phyloP scores from a whole-genome alignment of 2,888 invertebrate species.

The Dryobota labecula region DNA sequence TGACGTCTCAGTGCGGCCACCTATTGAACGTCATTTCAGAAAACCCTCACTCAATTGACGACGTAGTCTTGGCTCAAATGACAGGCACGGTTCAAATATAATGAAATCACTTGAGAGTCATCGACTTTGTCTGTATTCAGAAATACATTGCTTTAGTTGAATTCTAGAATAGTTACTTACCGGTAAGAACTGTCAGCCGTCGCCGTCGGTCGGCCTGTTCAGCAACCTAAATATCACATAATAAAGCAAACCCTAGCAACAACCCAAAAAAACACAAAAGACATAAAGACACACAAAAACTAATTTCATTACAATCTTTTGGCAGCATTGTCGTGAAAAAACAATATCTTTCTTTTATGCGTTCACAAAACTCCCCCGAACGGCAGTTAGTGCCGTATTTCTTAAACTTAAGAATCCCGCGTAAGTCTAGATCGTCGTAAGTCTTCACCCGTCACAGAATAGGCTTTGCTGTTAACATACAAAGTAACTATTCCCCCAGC shows the following conservation, averaged over 20 bases:
- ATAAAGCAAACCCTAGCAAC: not conserved
- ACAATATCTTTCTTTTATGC: conserved; percentile 45
- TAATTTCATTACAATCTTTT: conserved; percentile 36
- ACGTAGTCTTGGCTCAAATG: not conserved
- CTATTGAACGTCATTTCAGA: too few species aligned
- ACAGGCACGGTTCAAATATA: not conserved
- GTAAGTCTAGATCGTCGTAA: conserved; percentile 38
- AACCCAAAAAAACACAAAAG: not conserved
- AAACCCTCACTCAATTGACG: not conserved
- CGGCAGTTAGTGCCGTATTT: conserved; percentile 47
- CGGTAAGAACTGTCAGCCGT: not conserved
- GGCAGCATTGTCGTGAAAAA: conserved; percentile 33
- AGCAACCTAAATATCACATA: not conserved
- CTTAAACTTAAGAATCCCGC: conserved; percentile 41
- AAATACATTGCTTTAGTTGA: not conserved
- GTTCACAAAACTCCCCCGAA: conserved; percentile 39
- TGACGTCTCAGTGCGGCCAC: too few species aligned
- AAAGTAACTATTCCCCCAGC: conserved; percentile 64
- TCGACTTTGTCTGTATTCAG: not conserved
- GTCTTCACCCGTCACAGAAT: conserved; percentile 27
- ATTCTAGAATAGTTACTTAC: not conserved
- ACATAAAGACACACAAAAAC: conserved; percentile 32
- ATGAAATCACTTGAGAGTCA: not conserved
- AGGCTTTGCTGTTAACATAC: conserved; percentile 47
- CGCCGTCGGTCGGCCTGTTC: not conserved